These are phyloP conservation scores for Zeugodacus cucurbitae DNA, from an alignment of 1,140 invertebrate species.

Conservation along the genomic window DNA sequence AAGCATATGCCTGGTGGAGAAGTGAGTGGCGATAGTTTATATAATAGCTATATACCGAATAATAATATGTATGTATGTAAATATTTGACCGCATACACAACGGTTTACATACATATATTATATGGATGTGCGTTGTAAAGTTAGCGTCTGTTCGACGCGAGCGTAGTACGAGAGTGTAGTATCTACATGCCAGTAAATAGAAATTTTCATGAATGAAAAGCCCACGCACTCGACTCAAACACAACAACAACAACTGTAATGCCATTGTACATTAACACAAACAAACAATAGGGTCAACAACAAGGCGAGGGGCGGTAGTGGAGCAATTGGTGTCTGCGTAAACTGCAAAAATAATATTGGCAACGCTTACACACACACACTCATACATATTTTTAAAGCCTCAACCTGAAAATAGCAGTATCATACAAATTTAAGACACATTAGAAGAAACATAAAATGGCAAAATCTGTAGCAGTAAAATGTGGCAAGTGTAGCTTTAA, in stretches of 20 bases:
- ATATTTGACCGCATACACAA: neutral
- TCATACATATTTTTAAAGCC: neutral
- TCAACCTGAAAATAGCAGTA: neutral
- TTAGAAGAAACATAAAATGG: neutral
- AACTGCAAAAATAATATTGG: slow-evolving; percentile 5
- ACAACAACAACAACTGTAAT: neutral
- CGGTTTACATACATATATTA: neutral
- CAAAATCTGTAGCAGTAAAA: neutral
- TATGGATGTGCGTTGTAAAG: neutral
- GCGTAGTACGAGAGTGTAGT: slow-evolving; percentile 23
- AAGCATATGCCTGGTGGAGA: neutral
- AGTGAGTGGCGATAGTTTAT: neutral
- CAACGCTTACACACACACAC: too few species aligned
- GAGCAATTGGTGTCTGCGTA: neutral
- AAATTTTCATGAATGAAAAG: slow-evolving; percentile 65
- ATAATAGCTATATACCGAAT: neutral
- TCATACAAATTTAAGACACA: neutral
- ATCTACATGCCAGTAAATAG: slow-evolving; percentile 38
- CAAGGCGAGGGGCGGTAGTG: neutral
- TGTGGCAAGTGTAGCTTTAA: neutral
- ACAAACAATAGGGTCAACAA: neutral
- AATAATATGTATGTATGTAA: neutral
- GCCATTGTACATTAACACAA: neutral
- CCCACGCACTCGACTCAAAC: slow-evolving; percentile 49
- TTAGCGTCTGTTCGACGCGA: neutral